Evolutionary conservation across 2,888 invertebrate genomes (phyloP), one percentile per base, ranked within the genome.

Genomic region (Agrypnus murinus): DNA sequence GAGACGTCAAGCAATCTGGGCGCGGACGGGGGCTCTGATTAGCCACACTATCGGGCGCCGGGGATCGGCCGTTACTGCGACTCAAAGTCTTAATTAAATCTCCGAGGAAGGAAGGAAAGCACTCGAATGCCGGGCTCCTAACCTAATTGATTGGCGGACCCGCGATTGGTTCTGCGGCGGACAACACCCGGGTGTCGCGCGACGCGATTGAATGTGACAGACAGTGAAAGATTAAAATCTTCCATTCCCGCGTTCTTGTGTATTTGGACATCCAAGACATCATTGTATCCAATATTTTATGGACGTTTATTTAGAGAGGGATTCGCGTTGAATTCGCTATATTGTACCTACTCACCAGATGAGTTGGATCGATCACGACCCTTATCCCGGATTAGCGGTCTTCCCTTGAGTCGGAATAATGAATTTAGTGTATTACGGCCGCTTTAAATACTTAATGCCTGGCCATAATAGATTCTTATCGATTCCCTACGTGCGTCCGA

Each of bases 41-140:
- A 82, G 81, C 80, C 77, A 75, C 77, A 78, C 80, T 81, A 81
- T 80, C 80, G 78, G 79, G 79, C 77, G 80, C 78, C 79, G 77
- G 78, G 75, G 73, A 76, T 76, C 77, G 77, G 76, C 78, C 79
- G 77, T 76, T 77, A 75, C 71, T 70, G 74, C 74, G 74, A 77
- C 81, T 80, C 79, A 79, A 79, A 82, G 82, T 83, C 83, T 81
- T 82, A 83, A 83, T 83, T 82, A 83, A 83, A 83, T 83, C 82
- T 82, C 77, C 77, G 74, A 74, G 78, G 73, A 73, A 75, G 79
- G 79, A 80, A 77, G 77, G 79, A 78, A 79, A 77, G 78, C 79
- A 79, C 80, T 80, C 79, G 71, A 77, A 69, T 75, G 74, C 72
- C 75, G 65, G 72, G 25, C 79, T 77, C 77, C 77, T 77, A 78